phyloP scores from a whole-genome alignment of 2,888 invertebrate species.

The Dyspetes luteomarginatus region DNA sequence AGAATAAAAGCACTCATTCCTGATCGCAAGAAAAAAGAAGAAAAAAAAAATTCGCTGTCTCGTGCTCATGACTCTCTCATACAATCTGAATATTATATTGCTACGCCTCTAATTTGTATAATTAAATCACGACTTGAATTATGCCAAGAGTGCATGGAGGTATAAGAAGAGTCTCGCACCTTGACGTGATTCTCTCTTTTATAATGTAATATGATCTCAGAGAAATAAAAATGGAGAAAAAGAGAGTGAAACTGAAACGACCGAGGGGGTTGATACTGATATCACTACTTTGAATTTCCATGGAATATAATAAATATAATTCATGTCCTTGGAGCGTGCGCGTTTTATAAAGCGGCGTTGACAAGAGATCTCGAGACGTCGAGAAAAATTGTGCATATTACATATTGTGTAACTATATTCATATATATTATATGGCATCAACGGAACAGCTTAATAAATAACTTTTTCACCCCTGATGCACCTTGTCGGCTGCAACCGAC shows the following conservation, averaged over 20 bases:
- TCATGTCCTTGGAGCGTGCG: slow-evolving; percentile 29
- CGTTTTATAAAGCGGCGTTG: slow-evolving; percentile 27
- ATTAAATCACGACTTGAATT: slow-evolving; percentile 62
- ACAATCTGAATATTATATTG: slow-evolving; percentile 34
- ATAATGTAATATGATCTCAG: neutral
- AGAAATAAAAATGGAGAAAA: slow-evolving; percentile 9
- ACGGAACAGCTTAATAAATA: slow-evolving; percentile 62
- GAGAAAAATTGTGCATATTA: neutral
- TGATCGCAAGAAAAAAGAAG: slow-evolving; percentile 34
- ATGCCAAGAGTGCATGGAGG: slow-evolving; percentile 7
- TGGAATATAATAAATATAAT: slow-evolving; percentile 58
- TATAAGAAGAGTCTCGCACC: slow-evolving; percentile 52
- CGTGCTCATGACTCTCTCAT: neutral
- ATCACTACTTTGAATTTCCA: slow-evolving; percentile 35
- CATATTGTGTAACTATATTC: neutral
- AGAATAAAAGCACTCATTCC: slow-evolving; percentile 55
- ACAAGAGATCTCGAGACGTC: slow-evolving; percentile 51
- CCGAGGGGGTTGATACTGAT: slow-evolving; percentile 1
- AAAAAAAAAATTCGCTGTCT: neutral
- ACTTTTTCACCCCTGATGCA: slow-evolving; percentile 32
- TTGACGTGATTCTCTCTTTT: slow-evolving; percentile 1
- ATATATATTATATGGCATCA: slow-evolving; percentile 16
- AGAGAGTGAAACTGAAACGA: neutral
- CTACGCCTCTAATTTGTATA: slow-evolving; percentile 63
- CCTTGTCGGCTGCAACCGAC: slow-evolving; percentile 24